phyloP scores from a whole-genome alignment of 35 echinoderm and acorn worm species.

The Apostichopus californicus region DNA sequence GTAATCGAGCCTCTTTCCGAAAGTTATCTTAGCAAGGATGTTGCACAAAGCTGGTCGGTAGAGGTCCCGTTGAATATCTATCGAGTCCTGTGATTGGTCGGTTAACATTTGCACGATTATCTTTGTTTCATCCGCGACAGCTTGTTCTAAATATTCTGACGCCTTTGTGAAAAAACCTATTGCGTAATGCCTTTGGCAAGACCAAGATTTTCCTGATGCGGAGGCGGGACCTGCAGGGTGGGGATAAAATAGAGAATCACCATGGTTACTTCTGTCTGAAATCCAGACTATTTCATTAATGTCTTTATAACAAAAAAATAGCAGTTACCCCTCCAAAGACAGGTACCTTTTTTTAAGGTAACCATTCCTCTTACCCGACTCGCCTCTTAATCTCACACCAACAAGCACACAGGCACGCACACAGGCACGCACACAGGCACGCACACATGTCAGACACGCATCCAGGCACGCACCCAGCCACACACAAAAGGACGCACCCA shows the following conservation, averaged over 20 bases:
- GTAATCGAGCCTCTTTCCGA: slow-evolving; percentile 40
- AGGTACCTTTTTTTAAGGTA: too few species aligned
- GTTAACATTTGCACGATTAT: neutral
- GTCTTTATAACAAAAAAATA: too few species aligned
- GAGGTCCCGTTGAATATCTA: slow-evolving; percentile 23
- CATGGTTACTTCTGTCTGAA: neutral
- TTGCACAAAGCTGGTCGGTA: slow-evolving; percentile 30
- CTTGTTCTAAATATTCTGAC: neutral
- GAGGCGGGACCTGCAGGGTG: slow-evolving; percentile 1
- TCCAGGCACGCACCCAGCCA: too few species aligned
- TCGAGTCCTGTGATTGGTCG: neutral
- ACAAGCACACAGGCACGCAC: too few species aligned
- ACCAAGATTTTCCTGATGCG: slow-evolving; percentile 6
- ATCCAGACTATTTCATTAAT: neutral
- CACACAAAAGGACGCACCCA: too few species aligned
- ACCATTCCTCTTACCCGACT: too few species aligned
- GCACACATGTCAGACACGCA: too few species aligned
- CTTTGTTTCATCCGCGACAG: slow-evolving; percentile 10
- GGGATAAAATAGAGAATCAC: neutral
- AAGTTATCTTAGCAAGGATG: slow-evolving; percentile 34
- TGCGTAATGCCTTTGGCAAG: slow-evolving; percentile 27
- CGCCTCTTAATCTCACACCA: too few species aligned
- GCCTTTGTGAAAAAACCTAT: neutral
- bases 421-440: too few species aligned
- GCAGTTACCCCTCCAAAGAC: too few species aligned